Conservation (phyloP, 2,113 vertebrate genomes). For the Glaucomys volans region DNA sequence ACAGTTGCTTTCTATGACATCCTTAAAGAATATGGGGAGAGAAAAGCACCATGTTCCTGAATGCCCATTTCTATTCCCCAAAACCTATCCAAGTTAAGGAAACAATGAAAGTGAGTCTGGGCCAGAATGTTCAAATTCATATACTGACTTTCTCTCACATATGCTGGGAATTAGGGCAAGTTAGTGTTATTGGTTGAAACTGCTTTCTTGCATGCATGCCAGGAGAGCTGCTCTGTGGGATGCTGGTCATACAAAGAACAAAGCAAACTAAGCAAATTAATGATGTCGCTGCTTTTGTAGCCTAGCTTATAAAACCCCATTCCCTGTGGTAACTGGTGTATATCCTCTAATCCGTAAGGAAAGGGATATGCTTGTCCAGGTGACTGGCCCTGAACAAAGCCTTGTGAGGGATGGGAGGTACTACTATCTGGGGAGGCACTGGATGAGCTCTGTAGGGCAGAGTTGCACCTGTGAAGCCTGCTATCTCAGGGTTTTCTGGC, state of each 20-base stretch:
- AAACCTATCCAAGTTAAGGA: background rate
- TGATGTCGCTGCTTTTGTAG: background rate
- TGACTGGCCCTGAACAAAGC: background rate
- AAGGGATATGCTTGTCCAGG: too few species aligned
- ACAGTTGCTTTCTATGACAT: background rate
- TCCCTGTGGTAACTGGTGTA: background rate
- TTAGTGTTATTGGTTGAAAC: background rate
- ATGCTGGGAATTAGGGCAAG: background rate
- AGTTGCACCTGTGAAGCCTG: background rate
- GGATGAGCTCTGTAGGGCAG: too few species aligned
- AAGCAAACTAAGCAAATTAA: background rate
- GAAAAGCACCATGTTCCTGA: background rate
- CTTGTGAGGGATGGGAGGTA: background rate
- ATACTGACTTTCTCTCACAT: background rate
- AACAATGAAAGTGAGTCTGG: background rate
- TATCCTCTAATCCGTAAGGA: background rate
- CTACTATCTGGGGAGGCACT: background rate
- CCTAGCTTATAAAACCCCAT: background rate
- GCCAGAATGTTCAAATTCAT: background rate
- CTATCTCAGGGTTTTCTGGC: too few species aligned
- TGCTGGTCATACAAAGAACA: background rate
- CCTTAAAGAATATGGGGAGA: background rate
- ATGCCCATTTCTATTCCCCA: background rate
- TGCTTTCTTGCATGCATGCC: background rate
- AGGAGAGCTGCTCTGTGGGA: background rate